These are phyloP conservation scores for Spongia lamella DNA, from an alignment of 37 sponge, comb jelly and placozoan genomes.

Conservation along the genomic window DNA sequence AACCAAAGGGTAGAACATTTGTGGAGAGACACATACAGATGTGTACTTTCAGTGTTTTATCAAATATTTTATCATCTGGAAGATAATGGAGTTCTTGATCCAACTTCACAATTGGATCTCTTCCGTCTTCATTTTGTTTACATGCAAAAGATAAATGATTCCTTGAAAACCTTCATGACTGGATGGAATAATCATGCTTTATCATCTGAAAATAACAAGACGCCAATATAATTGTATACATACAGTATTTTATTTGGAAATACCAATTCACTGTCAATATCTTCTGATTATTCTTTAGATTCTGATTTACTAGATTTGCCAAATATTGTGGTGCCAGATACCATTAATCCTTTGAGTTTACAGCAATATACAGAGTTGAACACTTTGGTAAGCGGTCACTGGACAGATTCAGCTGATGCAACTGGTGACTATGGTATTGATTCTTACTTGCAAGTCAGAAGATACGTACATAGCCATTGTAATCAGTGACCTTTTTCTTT, in stretches of 20 bases:
- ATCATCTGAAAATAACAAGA: conserved; percentile 15
- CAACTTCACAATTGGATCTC: conserved; percentile 33
- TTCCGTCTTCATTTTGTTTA: conserved; percentile 42
- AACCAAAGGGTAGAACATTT: conserved; percentile 51
- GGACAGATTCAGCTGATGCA: no score
- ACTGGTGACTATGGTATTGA: no score
- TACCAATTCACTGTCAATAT: neutral
- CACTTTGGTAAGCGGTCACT: no score
- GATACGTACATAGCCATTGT: no score
- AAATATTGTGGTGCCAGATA: no score
- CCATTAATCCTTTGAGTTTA: no score
- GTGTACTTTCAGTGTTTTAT: conserved; percentile 26
- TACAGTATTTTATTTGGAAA: neutral
- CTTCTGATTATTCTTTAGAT: no score
- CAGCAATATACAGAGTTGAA: no score
- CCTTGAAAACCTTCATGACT: conserved; percentile 16
- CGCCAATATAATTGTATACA: conserved; percentile 24
- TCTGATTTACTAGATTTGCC: no score
- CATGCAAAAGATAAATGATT: conserved; percentile 28
- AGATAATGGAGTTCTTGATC: conserved; percentile 29
- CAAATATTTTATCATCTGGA: conserved; percentile 40
- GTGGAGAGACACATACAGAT: conserved; percentile 43
- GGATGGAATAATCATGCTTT: conserved; percentile 57
- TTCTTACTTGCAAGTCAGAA: no score
- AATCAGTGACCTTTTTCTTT: no score